phyloP scores from a whole-genome alignment of 92 coral and sea anemone species.

The Virgularia gustaviana region DNA sequence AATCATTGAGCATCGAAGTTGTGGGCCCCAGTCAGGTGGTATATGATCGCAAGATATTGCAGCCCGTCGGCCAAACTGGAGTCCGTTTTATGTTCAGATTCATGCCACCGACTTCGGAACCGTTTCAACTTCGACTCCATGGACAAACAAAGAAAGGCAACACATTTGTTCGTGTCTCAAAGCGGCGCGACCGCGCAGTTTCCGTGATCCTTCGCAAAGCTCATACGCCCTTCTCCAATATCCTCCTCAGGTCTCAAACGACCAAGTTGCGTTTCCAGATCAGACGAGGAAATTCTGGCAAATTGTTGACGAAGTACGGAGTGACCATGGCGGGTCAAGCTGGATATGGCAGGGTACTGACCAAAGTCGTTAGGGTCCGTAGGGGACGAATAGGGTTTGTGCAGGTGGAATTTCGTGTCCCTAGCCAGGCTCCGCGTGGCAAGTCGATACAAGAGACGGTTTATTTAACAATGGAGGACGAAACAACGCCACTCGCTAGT shows the following conservation, averaged over 20 bases:
- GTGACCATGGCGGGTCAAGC: neutral
- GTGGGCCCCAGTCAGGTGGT: constrained; percentile 34
- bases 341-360: neutral
- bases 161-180: constrained; percentile 53
- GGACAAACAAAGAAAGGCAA: constrained; percentile 64
- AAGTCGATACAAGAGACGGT: constrained; percentile 5
- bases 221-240: constrained; percentile 48
- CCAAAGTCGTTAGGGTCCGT: neutral
- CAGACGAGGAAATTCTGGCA: constrained; percentile 2
- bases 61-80: constrained; percentile 53
- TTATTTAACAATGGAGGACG: neutral
- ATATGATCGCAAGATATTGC: neutral
- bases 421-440: neutral
- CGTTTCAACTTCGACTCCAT: constrained; percentile 56
- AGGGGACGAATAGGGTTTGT: constrained; percentile 16
- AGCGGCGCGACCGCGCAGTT: constrained; percentile 41
- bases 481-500: neutral
- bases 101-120: constrained; percentile 58
- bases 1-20: constrained; percentile 53
- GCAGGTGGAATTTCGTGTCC: neutral
- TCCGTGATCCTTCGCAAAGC: constrained; percentile 54
- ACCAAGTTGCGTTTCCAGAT: neutral
- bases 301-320: neutral
- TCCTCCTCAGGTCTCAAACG: neutral
- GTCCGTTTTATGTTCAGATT: constrained; percentile 67